Base-by-base conservation (phyloP, 2,797 vertebrate species). In the Hoplostethus mediterraneus region DNA sequence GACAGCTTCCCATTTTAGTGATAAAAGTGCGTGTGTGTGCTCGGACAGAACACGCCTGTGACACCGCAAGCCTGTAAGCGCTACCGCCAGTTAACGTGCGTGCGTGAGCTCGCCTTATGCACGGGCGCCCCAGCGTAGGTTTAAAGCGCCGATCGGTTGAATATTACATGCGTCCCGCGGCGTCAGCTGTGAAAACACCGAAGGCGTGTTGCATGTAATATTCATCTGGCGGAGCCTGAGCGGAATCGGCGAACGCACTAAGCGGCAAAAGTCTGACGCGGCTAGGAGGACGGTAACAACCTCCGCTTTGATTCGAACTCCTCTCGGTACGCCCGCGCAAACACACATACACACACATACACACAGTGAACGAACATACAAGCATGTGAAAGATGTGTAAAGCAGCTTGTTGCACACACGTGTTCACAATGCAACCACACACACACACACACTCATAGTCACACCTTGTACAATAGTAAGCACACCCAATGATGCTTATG, bases 161-260 rank as follows among this genome's bases (percentile, higher is more conserved):
- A 83, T 80, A 81, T 78, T 80, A 44, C 67, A 80, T 66, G 62
- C 21, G 12, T 83, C 74, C 69, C 72, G 49, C 31, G 44, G 61
- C n/a, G 57, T 63, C 54, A 14, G 68, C 58, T 65, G 66, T 76
- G 80, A 77, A 82, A 83, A 81, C 21, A 75, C 40, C 42, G 64
- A 63, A 75, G 55, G 70, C 73, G 61, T 78, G 63, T 67, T 75
- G 44, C 58, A 79, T 83, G 71, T 71, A 82, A 82, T 82, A 80
- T 89, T 83, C 67, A 83, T 88, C 14, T 49, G 16, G 51, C 33
- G 3, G 16, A 40, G 59, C 30, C 44, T 36, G 51, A n/a, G 28
- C 42, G 54, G 68, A 73, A 77, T 62, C 70, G 58, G 56, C 64
- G 2, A 42, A 42, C 8, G 8, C 40, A 1, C 40, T 9, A 12